Conservation (phyloP, 2,113 vertebrate genomes). For the Hoplias malabaricus region DNA sequence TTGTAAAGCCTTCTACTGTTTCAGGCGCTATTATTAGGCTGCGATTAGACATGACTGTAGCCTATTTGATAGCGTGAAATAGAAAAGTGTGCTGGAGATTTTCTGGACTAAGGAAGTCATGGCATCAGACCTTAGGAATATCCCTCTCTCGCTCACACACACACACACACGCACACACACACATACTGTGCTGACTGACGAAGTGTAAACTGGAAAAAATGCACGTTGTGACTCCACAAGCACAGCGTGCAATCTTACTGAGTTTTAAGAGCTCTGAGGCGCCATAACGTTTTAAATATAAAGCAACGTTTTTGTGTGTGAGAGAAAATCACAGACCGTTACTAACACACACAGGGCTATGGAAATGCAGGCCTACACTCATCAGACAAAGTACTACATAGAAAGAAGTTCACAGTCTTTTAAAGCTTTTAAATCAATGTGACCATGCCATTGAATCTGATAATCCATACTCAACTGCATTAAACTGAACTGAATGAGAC, state of each 20-base stretch:
- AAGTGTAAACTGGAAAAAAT: slow-evolving; percentile 35
- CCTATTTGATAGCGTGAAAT: not conserved
- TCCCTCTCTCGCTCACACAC: not conserved
- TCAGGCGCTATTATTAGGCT: not conserved
- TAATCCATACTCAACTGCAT: too few relatives aligned
- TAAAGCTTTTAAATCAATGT: too few relatives aligned
- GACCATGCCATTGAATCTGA: too few relatives aligned
- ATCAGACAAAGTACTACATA: too few relatives aligned
- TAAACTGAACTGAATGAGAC: too few relatives aligned
- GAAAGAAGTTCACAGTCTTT: too few relatives aligned
- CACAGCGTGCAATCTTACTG: slow-evolving; percentile 30
- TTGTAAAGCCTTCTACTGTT: not conserved
- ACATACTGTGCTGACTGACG: slow-evolving; percentile 10
- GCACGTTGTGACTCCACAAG: slow-evolving; percentile 35
- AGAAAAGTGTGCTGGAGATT: not conserved
- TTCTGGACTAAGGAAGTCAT: not conserved
- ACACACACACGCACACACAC: not conserved
- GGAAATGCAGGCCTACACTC: too few relatives aligned
- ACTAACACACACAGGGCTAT: not conserved
- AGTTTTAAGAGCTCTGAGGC: not conserved
- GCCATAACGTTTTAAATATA: not conserved
- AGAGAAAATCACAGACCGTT: not conserved
- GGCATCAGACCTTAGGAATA: not conserved
- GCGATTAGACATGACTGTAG: not conserved
- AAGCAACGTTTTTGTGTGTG: not conserved